These are phyloP conservation scores for Rhynchonema sp. DNA, from an alignment of 2,888 invertebrate genomes.

Conservation along the genomic window DNA sequence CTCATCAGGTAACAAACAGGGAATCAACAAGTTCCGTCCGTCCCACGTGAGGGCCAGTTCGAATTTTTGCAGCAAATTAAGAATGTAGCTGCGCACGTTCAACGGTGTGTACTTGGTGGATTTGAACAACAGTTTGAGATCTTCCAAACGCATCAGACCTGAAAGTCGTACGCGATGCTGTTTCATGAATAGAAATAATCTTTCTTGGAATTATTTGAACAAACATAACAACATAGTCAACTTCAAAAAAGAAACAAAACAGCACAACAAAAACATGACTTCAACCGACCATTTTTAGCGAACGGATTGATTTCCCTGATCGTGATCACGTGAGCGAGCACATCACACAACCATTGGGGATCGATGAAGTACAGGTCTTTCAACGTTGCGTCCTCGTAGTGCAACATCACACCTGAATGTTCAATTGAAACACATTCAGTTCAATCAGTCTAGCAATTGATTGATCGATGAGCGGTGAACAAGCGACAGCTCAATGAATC, in stretches of 20 bases:
- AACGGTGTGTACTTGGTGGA: conserved; percentile 53
- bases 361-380: conserved; percentile 86
- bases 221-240: no score
- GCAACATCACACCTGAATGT: conserved; percentile 65
- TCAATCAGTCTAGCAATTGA: no score
- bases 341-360: conserved; percentile 96
- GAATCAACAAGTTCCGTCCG: conserved; percentile 64
- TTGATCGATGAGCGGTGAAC: no score
- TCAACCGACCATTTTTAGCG: conserved; percentile 51
- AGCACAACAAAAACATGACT: background rate
- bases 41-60: conserved; percentile 94
- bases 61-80: conserved; percentile 79
- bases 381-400: conserved; percentile 77
- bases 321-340: conserved; percentile 85
- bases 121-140: conserved; percentile 74
- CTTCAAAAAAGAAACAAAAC: conserved; percentile 1
- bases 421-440: no score
- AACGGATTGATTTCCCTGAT: conserved; percentile 92
- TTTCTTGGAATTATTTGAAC: background rate
- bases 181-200: no score
- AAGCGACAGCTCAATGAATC: no score
- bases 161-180: conserved; percentile 2
- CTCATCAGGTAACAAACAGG: conserved; percentile 66
- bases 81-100: conserved; percentile 56
- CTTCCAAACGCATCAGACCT: conserved; percentile 78